A percentile compares a stretch with the other conserved stretches of the same genome.
These are phyloP conservation scores for Danio rerio DNA, from an alignment of 2,113 vertebrate species.

Conservation along the genomic window GRCz12tu NC_133189.1:28362501-28363000, in stretches of 20 bases:
- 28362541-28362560: constrained; percentile 19
- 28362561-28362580: constrained; percentile 32
- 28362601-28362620: constrained; percentile 39
- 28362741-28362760: neutral
- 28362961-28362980: neutral
- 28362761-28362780: neutral
- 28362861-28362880: too few species aligned
- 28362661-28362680: constrained; percentile 7
- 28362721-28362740: neutral
- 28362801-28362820: neutral
- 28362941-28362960: neutral
- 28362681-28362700: neutral
- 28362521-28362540: constrained; percentile 31
- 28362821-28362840: neutral
- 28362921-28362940: neutral
- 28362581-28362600: constrained; percentile 45
- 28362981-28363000: neutral
- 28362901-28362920: too few species aligned
- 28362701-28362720: constrained; percentile 20
- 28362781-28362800: neutral
- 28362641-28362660: neutral
- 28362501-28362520: constrained; percentile 2
- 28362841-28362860: too few species aligned
- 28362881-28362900: too few species aligned
- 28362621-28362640: constrained; percentile 44